Base-by-base conservation (phyloP, 2,113 vertebrate species). In the Oxyruncus cristatus region DNA sequence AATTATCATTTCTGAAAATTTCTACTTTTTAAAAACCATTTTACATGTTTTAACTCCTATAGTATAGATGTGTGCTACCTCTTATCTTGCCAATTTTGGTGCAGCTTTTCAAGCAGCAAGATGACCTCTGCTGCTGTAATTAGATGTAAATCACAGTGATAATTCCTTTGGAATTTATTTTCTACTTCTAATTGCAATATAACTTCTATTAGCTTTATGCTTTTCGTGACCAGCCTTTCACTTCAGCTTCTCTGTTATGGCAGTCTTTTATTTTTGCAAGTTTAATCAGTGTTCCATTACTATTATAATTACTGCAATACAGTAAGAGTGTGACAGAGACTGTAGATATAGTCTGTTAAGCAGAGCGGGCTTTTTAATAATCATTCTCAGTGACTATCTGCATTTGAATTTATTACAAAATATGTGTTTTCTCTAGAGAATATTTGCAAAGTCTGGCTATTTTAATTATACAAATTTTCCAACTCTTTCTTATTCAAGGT, bases 371-470 rank as follows among this genome's bases (percentile, higher is more conserved):
- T 83, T 85, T 73, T 65, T 30, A 76, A 76, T 73, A 82, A 46
- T 7, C 7, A 8, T 50, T 85, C 18, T 58, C 32, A 21, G 14
- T 35, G 32, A 44, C 19, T 74, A 37, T 33, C 10, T 76, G 13
- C 12, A 30, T 39, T 55, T 50, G 32, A 83, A 68, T 83, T 73
- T 83, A 49, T 66, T 30, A 85, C 23, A 79, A 76, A 44, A 62
- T 0, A 0, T 0, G 0, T n/a, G 2, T 12, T 70, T 85, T 77
- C 17, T 66, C 11, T 15, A 53, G 3, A 70, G n/a, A 66, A 28
- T 76, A 63, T 83, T 93, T 90, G 21, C 10, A 61, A 78, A 78
- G 39, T 33, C 17, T 70, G 10, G 2, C 26, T 87, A 49, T 89
- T 82, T 76, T 6, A 37, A 30, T 49, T 44, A 39, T 26, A 15